phyloP scores from a whole-genome alignment of 2,797 vertebrate species.

The Eurystomus glaucurus region DNA sequence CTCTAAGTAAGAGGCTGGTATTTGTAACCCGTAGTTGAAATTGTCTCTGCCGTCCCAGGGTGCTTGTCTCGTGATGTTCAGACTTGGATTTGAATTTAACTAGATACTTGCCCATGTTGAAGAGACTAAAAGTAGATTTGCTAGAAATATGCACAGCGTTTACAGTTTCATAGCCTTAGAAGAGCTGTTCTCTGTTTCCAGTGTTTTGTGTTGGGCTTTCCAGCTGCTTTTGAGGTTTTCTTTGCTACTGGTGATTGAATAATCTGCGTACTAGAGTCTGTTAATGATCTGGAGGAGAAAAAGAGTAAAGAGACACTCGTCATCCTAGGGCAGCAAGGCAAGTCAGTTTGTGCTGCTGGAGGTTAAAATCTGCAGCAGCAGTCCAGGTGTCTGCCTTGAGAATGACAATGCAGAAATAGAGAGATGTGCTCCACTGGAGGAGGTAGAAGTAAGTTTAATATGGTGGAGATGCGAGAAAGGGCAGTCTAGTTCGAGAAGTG shows the following conservation, averaged over 20 bases:
- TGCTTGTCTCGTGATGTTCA: not conserved
- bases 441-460: not conserved
- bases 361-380: constrained; percentile 25
- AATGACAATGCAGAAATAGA: constrained; percentile 71
- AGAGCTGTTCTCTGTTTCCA: not conserved
- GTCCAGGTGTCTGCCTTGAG: constrained; percentile 52
- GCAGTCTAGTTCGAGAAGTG: not conserved
- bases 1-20: not conserved
- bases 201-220: not conserved
- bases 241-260: not conserved
- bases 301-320: not conserved
- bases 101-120: not conserved
- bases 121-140: not conserved
- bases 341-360: not conserved
- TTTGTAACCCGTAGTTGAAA: not conserved
- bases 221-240: not conserved
- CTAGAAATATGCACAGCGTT: not conserved
- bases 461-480: not conserved
- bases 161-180: not conserved
- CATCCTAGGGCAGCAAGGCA: accelerated
- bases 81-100: not conserved
- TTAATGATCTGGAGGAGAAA: not conserved
- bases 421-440: not conserved
- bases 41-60: not conserved
- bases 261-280: not conserved